Evolutionary conservation across 2,113 vertebrate species (phyloP).

Genomic region (Pseudonaja textilis): DNA sequence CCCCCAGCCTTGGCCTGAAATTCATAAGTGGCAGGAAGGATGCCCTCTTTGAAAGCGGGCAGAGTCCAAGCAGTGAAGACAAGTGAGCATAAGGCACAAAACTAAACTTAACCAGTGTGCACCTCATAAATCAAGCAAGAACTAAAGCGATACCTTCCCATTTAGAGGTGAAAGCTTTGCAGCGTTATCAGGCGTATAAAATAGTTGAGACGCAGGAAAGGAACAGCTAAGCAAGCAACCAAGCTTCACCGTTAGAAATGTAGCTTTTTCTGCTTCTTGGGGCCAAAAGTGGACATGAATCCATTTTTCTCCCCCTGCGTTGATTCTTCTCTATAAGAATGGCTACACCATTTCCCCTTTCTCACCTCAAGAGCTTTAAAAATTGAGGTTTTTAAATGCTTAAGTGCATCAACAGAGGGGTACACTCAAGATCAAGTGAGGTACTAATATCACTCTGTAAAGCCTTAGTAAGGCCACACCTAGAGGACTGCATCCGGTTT

Average conservation of each 20-base stretch:
- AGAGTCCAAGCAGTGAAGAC: background rate
- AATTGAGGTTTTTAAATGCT: background rate
- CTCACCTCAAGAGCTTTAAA: background rate
- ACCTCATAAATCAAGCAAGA: background rate
- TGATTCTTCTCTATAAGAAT: too few relatives aligned
- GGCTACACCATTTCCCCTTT: background rate
- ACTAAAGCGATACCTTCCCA: background rate
- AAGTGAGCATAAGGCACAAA: background rate
- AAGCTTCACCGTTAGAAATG: background rate
- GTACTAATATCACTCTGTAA: too few relatives aligned
- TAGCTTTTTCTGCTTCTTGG: background rate
- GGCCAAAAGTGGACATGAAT: too few relatives aligned
- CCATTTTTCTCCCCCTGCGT: too few relatives aligned
- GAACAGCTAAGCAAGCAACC: background rate
- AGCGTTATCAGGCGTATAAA: background rate
- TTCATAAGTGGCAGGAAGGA: background rate
- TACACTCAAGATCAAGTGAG: too few relatives aligned
- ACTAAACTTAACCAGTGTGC: background rate
- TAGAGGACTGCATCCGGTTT: too few relatives aligned
- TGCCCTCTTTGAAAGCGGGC: too few relatives aligned
- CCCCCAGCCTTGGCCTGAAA: background rate
- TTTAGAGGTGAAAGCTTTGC: background rate
- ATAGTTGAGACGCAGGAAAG: background rate
- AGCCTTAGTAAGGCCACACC: too few relatives aligned
- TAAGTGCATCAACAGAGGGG: too few relatives aligned